Base-by-base conservation (phyloP, 2,888 invertebrate genomes). In the Pyrochroa serraticornis region DNA sequence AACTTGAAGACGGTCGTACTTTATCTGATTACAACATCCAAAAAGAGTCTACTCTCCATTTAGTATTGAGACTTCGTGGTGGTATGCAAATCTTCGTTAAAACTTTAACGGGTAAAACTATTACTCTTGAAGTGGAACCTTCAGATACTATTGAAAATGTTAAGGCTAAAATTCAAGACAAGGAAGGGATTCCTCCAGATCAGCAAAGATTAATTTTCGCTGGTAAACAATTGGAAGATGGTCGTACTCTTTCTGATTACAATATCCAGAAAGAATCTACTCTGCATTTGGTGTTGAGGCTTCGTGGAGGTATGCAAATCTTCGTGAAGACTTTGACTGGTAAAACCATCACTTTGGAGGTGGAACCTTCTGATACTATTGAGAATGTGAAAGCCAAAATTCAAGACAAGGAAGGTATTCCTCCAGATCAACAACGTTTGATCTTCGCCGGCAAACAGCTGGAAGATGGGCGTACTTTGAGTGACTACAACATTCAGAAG, bases 11-110 rank as follows among this genome's bases (percentile, higher is more conserved):
- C 85, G 95, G 93, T 1, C 65, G 70, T 8, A 95, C 95, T 1
- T 82, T 96, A 22, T 92, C 92, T 0, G 95, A 96, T 77, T 95
- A 95, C 80, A 95, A 95, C 80, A 95, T 96, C 75, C 94, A 96
- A 81, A 95, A 95, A 80, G 93, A 94, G 80, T 93, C 93, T 0
- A 94, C 94, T 0, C 85, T 95, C 54, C 93, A 95, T 77, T 83
- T 95, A 76, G 93, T 93, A 71, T 82, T 94, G 64, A 86, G 95
- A 70, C 86, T 96, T 47, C 86, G 94, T 68, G 97, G 97, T 82
- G 97, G 97, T 75, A 80, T 79, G 79, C 87, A 88, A 77, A 88
- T 88, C 65, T 87, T 83, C 44, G 80, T 79, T 0, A 80, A 79
- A 60, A 81, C 81, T 3, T 66, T 80, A 51, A 81, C 80, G n/a